Base-by-base conservation (phyloP, 2,113 vertebrate species). In the Alligator sinensis region DNA sequence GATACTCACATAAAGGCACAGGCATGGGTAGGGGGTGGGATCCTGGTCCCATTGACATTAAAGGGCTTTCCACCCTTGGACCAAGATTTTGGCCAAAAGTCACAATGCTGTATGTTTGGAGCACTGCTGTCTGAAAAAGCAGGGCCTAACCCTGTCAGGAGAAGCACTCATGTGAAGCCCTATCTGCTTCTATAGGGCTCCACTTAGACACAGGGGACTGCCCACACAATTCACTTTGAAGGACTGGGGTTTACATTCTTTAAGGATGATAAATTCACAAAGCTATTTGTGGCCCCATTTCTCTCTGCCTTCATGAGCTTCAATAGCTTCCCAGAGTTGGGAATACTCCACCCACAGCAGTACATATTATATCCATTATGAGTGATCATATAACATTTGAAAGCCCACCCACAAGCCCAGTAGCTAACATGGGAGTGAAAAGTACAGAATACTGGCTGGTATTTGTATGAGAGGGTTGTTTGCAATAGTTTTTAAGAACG, bases 391-490 rank as follows among this genome's bases (percentile, higher is more conserved):
- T 9, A 47, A 47, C 47, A 47, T 47, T 47, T 47, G 47, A 47
- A 47, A 47, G 22, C 3, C 10, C 13, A 5, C 30, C 19, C 24
- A 11, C 4, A 2, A 34, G 14, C 19, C 30, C 60, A 18, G 9
- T 5, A 28, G 17, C 4, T 59, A 27, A 24, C n/a, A 9, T 8
- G 1, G 17, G 16, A 77, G 17, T 6, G 55, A 16, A 55, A 27
- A 11, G 5, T 3, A 0, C 0, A 16, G 2, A 30, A 8, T 47
- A 47, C 7, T 47, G 47, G 47, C 47, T 47, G 47, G 47, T 47
- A 47, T 47, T 47, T 47, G 47, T 47, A 47, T 47, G 47, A 47
- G 47, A 47, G 47, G 8, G 47, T 47, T 47, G 47, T 47, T 47
- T 47, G 47, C 47, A 47, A 47, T 47, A 47, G 47, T 47, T 47